Evolutionary conservation across 2,797 vertebrate species (phyloP), one percentile per base, ranked within the genome.

Genomic region (Characodon lateralis): DNA sequence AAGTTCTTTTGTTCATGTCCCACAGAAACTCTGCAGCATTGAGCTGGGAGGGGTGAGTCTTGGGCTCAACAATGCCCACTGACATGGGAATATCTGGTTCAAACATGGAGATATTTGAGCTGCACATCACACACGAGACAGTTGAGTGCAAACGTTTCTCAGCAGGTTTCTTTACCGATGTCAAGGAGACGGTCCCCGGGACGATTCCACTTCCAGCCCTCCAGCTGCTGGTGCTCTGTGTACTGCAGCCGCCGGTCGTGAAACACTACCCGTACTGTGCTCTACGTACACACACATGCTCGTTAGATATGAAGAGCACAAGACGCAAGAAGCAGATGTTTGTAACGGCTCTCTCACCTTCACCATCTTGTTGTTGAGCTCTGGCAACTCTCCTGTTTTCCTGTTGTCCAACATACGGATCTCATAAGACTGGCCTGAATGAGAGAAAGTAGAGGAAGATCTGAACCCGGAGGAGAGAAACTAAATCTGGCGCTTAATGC

Each of bases 21-120:
- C 98, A 99, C 6, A 99, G 95, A 88, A 99, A 99, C 85, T 99
- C 98, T 50, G 98, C 98, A 0, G 98, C 98, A 35, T 99, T 99
- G 31, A 99, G 95, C 87, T 98, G 97, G 1, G 97, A 97, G 14
- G 97, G 95, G 92, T 98, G 98, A 8, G 97, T 97, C 85, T 97
- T 95, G 2, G 98, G 97, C 91, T 99, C 98, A 8, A 98, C 95
- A 83, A 99, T 97, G 71, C 97, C 98, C 92, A 99, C 97, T 4
- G 98, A 99, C 97, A 99, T 97, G 0, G 98, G 98, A 90, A 99
- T 97, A 94, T 99, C 98, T 99, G 83, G 48, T 46, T 3, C 79
- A 78, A 70, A 79, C 59, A 83, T 39, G 79, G 12, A 66, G 13
- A 72, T 58, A 79, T 86, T 63, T 83, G 35, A 83, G 78, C 73